Evolutionary conservation across 2,113 vertebrate genomes (phyloP), one percentile per base, ranked within the genome.

Genomic region (Bucco capensis): DNA sequence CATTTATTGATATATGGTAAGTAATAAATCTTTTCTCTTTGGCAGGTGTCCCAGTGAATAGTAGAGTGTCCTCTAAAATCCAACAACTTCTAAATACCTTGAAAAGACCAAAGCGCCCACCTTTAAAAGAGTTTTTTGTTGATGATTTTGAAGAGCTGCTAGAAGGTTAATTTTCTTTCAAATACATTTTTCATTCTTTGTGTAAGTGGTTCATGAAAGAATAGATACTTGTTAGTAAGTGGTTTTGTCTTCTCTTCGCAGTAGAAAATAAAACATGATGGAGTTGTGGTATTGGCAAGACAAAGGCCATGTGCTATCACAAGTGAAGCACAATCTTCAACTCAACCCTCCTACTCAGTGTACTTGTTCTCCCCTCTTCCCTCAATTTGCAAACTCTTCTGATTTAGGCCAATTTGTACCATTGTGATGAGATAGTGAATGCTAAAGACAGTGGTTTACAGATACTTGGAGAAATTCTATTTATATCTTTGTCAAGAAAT

Each of bases 21-120:
- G 46, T 82, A 90, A 83, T 53, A 53, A 8, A 19, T 61, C 9
- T 69, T 81, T 51, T 72, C 53, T 69, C 2, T 90, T 31, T 81
- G 75, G 12, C 96, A 99, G 99, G 99, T 88, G 98, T 99, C 76
- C 98, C 99, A 16, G 98, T 99, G 94, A 99, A 98, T 96, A 99
- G 99, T 97, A 98, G 99, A 80, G 99, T 99, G 86, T 99, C 99
- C 77, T 99, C 99, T 86, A 99, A 99, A 97, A 99, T 99, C 97
- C 99, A 99, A 96, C 99, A 99, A 97, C 98, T 99, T 82, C 98
- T 99, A 25, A 99, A 99, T 92, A 99, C 99, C 27, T 97, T 99
- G 96, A 99, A 99, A 97, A 98, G 98, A 94, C 99, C 99, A 13
- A 99, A 99, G 95, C 98, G 99, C 24, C 99, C 98, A 7, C 99